Evolutionary conservation across 2,797 vertebrate genomes (phyloP).

Genomic region (Urophycis tenuis): DNA sequence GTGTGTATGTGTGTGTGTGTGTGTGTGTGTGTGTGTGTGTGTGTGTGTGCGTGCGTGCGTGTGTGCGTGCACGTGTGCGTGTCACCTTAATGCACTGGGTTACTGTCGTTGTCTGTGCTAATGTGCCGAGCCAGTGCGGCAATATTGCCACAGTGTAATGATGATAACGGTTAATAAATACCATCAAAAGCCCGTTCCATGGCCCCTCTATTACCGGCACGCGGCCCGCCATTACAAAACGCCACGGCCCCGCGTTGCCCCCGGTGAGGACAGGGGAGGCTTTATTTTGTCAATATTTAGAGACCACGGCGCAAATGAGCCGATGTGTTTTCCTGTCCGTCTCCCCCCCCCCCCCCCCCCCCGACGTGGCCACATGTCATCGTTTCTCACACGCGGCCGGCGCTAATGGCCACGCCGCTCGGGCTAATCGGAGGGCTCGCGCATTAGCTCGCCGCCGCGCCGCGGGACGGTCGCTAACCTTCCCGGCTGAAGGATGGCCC

Average conservation of each 20-base stretch:
- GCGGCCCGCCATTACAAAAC: constrained; percentile 50
- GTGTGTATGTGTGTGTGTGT: constrained; percentile 29
- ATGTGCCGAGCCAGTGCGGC: constrained; percentile 43
- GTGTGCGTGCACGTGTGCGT: constrained; percentile 32
- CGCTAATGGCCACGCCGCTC: neutral
- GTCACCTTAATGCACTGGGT: constrained; percentile 38
- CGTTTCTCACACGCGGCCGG: neutral
- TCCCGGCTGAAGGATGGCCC: constrained; percentile 27
- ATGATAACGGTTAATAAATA: constrained; percentile 61
- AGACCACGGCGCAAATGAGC: neutral
- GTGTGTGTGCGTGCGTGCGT: constrained; percentile 28
- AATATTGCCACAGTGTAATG: constrained; percentile 55
- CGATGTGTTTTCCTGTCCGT: neutral
- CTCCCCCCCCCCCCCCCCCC: no score
- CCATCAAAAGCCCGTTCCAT: constrained; percentile 51
- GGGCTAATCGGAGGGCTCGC: neutral
- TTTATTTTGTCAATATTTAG: constrained; percentile 17
- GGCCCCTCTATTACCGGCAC: constrained; percentile 34
- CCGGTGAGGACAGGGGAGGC: constrained; percentile 18
- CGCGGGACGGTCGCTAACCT: constrained; percentile 25
- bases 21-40: neutral
- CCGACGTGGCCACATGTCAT: neutral
- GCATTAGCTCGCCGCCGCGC: neutral
- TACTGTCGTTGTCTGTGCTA: constrained; percentile 40
- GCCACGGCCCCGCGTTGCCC: constrained; percentile 14